Base-by-base conservation (phyloP, 2,113 vertebrate genomes). In the Poeciliopsis prolifica region DNA sequence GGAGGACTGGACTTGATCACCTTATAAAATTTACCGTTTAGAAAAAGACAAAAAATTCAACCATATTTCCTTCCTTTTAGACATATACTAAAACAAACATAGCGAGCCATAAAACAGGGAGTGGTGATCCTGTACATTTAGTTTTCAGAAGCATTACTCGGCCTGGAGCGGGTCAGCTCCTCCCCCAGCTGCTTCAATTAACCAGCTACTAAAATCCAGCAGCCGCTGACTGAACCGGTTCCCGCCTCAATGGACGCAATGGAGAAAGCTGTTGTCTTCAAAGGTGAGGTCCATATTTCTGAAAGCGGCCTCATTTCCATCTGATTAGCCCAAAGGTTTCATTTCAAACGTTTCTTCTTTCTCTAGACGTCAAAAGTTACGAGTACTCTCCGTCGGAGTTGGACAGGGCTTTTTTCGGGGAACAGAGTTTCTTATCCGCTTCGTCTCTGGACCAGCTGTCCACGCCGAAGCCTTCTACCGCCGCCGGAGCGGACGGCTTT, bases 351-450 rank as follows among this genome's bases (percentile, higher is more conserved):
- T 1, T 35, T 78, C 37, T 6, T 37, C 10, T 10, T 35, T 29
- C 75, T 11, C 10, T 65, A 94, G 94, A 91, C 31, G 28, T 78
- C 28, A 84, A 76, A 35, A 93, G 86, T 67, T 87, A 82, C 62
- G 91, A 94, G 54, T 72, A 48, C 54, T 74, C 93, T n/a, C 80
- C 85, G 30, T 89, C 86, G 0, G 93, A 93, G 33, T 77, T 95
- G 13, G 91, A 95, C 82, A 83, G 42, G 51, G 88, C 37, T 28
- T 92, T 95, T 44, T 85, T 86, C 26, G 85, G 67, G 22, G 88
- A 93, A 1, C 86, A 87, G 65, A 93, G 87, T 78, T 48, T 88
- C 10, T 75, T 86, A 35, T 93, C 92, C n/a, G 70, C 86, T 37
- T 63, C 89, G 69, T 93, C 91, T 0, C n/a, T 86, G 65, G 92